A percentile compares a stretch with the other conserved stretches of the same genome.
These are phyloP conservation scores for Halcyon chelicuti DNA, from an alignment of 2,797 vertebrate genomes.

Conservation along the genomic window DNA sequence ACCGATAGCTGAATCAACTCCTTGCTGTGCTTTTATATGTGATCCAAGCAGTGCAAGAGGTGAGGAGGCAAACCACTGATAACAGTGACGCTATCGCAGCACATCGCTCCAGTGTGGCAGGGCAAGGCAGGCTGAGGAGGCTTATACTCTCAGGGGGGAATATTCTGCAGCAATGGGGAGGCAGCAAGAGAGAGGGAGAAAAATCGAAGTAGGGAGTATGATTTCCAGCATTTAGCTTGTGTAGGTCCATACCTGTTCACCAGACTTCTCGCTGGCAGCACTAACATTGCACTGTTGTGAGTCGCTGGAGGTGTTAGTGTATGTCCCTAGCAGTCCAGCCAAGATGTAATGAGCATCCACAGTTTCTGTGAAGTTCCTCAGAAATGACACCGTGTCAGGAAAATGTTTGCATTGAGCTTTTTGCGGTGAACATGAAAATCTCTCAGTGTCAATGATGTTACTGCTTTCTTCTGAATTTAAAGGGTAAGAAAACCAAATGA, in stretches of 20 bases:
- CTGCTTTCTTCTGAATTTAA: not conserved
- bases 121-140: conserved; percentile 1
- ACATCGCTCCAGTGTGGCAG: not conserved
- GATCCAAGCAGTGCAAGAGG: not conserved
- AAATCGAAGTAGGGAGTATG: not conserved
- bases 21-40: not conserved
- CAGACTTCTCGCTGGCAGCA: not conserved
- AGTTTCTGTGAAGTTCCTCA: not conserved
- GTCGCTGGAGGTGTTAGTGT: not conserved
- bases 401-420: not conserved
- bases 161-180: not conserved
- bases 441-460: not conserved
- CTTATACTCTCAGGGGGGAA: not conserved
- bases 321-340: not conserved
- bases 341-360: not conserved
- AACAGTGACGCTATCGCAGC: not conserved
- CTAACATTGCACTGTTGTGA: not conserved
- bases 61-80: not conserved
- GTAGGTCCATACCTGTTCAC: not conserved
- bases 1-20: not conserved
- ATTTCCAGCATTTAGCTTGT: not conserved
- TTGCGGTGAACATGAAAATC: not conserved
- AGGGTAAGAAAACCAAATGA: not conserved
- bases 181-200: not conserved
- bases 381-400: not conserved